phyloP scores from a whole-genome alignment of 1,140 invertebrate genomes.

The Saccostrea cuccullata region DNA sequence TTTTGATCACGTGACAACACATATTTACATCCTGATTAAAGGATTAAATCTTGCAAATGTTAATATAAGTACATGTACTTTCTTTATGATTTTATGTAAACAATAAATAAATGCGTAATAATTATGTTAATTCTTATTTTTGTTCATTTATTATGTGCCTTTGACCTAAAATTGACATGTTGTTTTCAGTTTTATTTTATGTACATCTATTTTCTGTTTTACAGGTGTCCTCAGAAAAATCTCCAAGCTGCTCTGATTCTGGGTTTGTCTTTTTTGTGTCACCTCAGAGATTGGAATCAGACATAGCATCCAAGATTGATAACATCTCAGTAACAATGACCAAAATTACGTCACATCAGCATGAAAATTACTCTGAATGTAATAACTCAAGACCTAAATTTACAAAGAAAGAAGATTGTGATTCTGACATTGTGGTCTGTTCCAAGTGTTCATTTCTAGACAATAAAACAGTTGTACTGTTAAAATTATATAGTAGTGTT shows the following conservation, averaged over 20 bases:
- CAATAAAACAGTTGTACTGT: neutral
- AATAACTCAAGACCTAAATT: neutral
- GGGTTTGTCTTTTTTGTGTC: neutral
- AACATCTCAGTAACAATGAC: neutral
- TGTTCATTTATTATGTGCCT: too few species aligned
- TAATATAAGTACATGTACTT: too few species aligned
- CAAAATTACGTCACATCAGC: neutral
- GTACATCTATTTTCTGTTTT: neutral
- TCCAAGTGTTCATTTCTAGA: neutral
- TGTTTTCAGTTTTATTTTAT: neutral
- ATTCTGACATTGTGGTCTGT: neutral
- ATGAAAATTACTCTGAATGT: neutral
- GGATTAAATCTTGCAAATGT: too few species aligned
- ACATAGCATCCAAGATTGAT: neutral
- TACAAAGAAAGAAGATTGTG: neutral
- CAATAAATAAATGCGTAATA: too few species aligned
- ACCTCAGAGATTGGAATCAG: neutral
- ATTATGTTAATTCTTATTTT: too few species aligned
- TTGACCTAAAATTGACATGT: too few species aligned
- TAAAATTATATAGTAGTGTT: neutral
- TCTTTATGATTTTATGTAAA: too few species aligned
- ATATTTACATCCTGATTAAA: too few species aligned
- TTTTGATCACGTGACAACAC: too few species aligned
- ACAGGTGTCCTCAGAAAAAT: constrained; percentile 6
- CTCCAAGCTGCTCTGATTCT: neutral